phyloP scores from a whole-genome alignment of 2,113 vertebrate species.

The Hippocampus mohnikei region DNA sequence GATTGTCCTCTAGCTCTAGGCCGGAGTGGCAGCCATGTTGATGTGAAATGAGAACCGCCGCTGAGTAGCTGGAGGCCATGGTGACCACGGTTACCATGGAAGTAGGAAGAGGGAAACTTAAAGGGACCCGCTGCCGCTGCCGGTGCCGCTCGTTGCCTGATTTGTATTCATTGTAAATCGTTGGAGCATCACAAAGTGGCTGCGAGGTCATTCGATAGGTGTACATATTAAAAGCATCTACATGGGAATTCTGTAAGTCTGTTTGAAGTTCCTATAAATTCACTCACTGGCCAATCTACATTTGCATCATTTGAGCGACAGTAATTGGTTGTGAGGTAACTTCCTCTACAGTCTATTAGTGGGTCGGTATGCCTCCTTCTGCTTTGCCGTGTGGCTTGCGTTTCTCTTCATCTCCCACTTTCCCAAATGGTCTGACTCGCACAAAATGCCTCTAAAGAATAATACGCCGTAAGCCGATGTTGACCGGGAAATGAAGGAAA shows the following conservation, averaged over 20 bases:
- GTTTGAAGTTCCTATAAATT: no score
- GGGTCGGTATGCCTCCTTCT: no score
- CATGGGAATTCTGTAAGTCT: no score
- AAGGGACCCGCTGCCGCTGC: not conserved
- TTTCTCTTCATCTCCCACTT: not conserved
- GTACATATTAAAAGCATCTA: not conserved
- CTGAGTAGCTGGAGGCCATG: conserved; percentile 39
- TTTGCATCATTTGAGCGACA: not conserved
- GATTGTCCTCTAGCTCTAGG: not conserved
- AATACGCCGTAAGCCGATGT: not conserved
- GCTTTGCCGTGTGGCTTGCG: not conserved
- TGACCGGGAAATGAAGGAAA: not conserved
- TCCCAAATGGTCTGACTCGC: not conserved
- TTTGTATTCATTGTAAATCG: not conserved
- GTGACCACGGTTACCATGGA: conserved; percentile 65
- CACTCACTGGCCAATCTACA: not conserved
- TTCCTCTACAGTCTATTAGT: no score
- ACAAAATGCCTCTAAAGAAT: not conserved
- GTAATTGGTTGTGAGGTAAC: not conserved
- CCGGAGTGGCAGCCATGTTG: conserved; percentile 19
- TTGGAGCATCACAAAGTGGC: not conserved
- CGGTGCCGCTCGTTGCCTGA: not conserved
- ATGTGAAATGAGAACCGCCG: conserved; percentile 21
- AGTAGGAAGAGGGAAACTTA: conserved; percentile 36
- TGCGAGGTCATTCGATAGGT: not conserved